Conservation (phyloP, 1,140 invertebrate genomes). For the Globodera rostochiensis region DNA sequence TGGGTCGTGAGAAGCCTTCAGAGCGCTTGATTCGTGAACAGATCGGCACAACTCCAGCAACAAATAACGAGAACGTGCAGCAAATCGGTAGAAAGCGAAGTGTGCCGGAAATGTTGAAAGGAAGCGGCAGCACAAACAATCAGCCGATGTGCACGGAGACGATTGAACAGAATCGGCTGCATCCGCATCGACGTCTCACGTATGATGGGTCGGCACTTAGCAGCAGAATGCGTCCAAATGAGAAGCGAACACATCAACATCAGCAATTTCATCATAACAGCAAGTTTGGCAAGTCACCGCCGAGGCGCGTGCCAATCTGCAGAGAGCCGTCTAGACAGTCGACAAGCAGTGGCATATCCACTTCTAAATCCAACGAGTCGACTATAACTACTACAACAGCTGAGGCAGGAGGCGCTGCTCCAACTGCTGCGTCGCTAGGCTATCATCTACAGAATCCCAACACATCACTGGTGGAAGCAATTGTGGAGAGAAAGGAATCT, state of each 20-base stretch:
- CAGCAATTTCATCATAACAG: neutral
- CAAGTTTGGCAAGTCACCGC: constrained; percentile 7
- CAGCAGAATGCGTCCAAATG: constrained; percentile 3
- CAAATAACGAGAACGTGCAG: neutral
- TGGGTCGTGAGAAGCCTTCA: constrained; percentile 1
- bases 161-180: neutral
- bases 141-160: neutral
- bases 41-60: neutral
- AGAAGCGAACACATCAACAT: neutral
- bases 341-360: constrained; percentile 26
- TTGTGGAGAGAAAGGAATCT: constrained; percentile 22
- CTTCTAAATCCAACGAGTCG: constrained; percentile 22
- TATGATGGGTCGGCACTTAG: constrained; percentile 11
- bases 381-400: neutral
- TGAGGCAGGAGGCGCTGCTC: neutral
- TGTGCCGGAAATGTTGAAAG: constrained; percentile 27
- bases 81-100: constrained; percentile 17
- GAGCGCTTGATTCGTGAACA: neutral
- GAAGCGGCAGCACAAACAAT: neutral
- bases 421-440: neutral
- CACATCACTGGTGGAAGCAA: neutral
- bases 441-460: neutral
- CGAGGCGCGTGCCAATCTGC: constrained; percentile 2
- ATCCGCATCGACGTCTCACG: constrained; percentile 9
- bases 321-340: constrained; percentile 21